A percentile compares a stretch with the other conserved stretches of the same genome.
phyloP scores from a whole-genome alignment of 2,113 vertebrate genomes.

The Osmerus mordax region DNA sequence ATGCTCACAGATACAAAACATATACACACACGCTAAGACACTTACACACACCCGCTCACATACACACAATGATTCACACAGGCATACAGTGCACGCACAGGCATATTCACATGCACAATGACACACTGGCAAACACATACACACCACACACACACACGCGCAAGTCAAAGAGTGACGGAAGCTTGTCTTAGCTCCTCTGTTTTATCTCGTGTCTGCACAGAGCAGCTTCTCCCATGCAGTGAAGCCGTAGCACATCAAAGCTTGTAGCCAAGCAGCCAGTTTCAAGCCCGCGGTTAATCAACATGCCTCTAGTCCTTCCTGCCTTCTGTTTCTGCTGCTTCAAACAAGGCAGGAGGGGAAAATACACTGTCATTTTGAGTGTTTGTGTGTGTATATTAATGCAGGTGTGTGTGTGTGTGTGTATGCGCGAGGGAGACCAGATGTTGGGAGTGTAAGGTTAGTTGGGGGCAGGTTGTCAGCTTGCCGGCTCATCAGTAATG shows the following conservation, averaged over 20 bases:
- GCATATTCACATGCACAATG: not conserved
- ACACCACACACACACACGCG: conserved; percentile 26
- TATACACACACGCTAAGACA: not conserved
- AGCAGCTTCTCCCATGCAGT: conserved; percentile 45
- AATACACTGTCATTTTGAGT: conserved; percentile 32
- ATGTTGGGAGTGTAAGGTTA: not conserved
- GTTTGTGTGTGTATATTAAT: not conserved
- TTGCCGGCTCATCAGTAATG: not conserved
- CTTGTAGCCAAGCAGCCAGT: conserved; percentile 51
- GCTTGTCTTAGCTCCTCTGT: conserved; percentile 8
- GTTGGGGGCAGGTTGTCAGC: not conserved
- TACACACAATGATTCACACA: not conserved
- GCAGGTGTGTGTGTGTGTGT: conserved; percentile 1
- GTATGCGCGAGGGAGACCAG: not conserved
- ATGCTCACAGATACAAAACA: not conserved
- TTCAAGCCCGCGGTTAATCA: conserved; percentile 49
- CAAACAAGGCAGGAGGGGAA: conserved; percentile 33
- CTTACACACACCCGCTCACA: not conserved
- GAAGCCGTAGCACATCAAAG: conserved; percentile 58
- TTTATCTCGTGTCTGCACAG: conserved; percentile 47
- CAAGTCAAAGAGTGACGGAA: conserved; percentile 37
- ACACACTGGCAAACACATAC: conserved; percentile 19
- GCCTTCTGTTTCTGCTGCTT: conserved; percentile 43
- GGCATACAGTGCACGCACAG: conserved; percentile 28
- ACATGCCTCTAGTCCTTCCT: conserved; percentile 49